Percentiles rank a stretch among this genome's conserved stretches.
Evolutionary conservation across 2,888 invertebrate genomes (phyloP).

Genomic region (Netelia fuscicornis): DNA sequence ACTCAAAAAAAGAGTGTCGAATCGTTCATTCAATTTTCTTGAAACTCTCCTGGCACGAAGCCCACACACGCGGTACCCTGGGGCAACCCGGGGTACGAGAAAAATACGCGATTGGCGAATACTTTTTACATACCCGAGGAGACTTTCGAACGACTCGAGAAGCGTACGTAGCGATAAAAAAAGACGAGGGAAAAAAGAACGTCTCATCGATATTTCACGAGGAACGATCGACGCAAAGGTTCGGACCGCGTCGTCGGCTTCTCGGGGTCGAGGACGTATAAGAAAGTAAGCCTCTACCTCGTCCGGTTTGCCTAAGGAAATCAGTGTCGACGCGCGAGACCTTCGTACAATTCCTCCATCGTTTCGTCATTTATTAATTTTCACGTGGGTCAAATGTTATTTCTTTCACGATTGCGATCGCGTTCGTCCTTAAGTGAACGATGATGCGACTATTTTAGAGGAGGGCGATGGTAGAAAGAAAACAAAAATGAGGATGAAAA

Average conservation of each 20-base stretch:
- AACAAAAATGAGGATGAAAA: not conserved
- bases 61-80: constrained; percentile 8
- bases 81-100: not conserved
- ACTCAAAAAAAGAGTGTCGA: constrained; percentile 4
- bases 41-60: constrained; percentile 40
- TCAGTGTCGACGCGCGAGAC: constrained; percentile 10
- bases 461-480: not conserved
- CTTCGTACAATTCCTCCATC: constrained; percentile 6
- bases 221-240: constrained; percentile 47
- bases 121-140: not conserved
- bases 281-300: constrained; percentile 21
- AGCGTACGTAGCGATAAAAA: not conserved
- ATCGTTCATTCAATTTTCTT: constrained; percentile 47
- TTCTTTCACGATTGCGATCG: constrained; percentile 25
- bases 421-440: not conserved
- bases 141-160: constrained; percentile 9
- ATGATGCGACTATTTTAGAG: not conserved
- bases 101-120: constrained; percentile 28
- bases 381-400: not conserved
- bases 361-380: constrained; percentile 32
- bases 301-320: constrained; percentile 20
- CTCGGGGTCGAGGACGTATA: constrained; percentile 56
- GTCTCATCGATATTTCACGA: constrained; percentile 65
- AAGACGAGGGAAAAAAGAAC: constrained; percentile 36
- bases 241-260: not conserved